These are phyloP conservation scores for Parasteatoda tepidariorum DNA, from an alignment of 1,140 invertebrate species.

Conservation along the genomic window DNA sequence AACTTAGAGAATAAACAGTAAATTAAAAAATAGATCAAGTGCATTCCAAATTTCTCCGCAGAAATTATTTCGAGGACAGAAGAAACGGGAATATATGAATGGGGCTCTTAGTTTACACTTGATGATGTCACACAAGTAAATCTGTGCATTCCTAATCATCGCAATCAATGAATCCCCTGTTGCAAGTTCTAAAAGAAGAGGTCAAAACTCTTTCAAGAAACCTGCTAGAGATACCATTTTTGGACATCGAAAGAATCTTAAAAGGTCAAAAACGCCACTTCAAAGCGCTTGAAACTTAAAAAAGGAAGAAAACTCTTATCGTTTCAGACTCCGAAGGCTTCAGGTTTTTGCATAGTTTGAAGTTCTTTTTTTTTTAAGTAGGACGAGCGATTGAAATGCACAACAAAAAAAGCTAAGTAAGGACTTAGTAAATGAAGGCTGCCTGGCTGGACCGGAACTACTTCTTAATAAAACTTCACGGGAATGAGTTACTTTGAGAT, in stretches of 20 bases:
- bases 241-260: conserved; percentile 18
- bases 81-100: background rate
- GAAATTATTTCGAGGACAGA: background rate
- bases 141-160: background rate
- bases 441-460: background rate
- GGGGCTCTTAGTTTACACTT: background rate
- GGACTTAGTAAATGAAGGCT: too few species aligned
- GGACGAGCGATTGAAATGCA: background rate
- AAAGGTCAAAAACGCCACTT: conserved; percentile 30
- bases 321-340: conserved; percentile 22
- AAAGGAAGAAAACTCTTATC: conserved; percentile 23
- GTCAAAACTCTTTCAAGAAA: conserved; percentile 40
- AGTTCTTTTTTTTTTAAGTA: conserved; percentile 20
- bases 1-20: too few species aligned
- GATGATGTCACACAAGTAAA: conserved; percentile 6
- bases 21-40: too few species aligned
- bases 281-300: conserved; percentile 10
- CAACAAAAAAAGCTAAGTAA: too few species aligned
- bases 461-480: background rate
- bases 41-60: too few species aligned
- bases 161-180: conserved; percentile 20
- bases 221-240: conserved; percentile 46
- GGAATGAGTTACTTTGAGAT: conserved; percentile 23
- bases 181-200: conserved; percentile 4
- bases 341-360: conserved; percentile 34